These are phyloP conservation scores for Notothenia rossii DNA, from an alignment of 2,113 vertebrate species.

Conservation along the genomic window DNA sequence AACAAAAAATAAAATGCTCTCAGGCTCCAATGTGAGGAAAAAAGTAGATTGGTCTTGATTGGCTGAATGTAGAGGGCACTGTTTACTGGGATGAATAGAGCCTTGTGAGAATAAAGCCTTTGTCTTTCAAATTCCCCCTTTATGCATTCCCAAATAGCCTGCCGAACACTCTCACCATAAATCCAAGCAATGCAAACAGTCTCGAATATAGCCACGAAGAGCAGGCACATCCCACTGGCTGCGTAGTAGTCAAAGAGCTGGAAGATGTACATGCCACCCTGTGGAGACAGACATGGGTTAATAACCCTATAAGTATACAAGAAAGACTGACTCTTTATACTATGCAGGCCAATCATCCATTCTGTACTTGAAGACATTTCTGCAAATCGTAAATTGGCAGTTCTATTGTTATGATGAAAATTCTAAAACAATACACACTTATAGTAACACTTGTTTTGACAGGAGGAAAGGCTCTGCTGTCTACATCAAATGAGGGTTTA, in stretches of 20 bases:
- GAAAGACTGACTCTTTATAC: neutral
- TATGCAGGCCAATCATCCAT: neutral
- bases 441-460: neutral
- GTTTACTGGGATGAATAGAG: slow-evolving; percentile 19
- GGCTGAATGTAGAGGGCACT: neutral
- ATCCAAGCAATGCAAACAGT: slow-evolving; percentile 94
- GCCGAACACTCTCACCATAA: slow-evolving; percentile 88
- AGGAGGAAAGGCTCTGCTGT: neutral
- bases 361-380: neutral
- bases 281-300: slow-evolving; percentile 44
- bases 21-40: neutral
- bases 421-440: neutral
- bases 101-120: slow-evolving; percentile 17
- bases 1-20: neutral
- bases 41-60: neutral
- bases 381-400: neutral
- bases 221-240: slow-evolving; percentile 96
- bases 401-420: neutral
- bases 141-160: neutral
- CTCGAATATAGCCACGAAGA: slow-evolving; percentile 96
- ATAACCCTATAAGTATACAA: neutral
- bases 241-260: slow-evolving; percentile 98
- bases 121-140: slow-evolving; percentile 1
- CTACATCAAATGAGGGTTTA: neutral
- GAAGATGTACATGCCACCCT: slow-evolving; percentile 99